Base-by-base conservation (phyloP, 2,113 vertebrate species). In the Stegastes partitus region DNA sequence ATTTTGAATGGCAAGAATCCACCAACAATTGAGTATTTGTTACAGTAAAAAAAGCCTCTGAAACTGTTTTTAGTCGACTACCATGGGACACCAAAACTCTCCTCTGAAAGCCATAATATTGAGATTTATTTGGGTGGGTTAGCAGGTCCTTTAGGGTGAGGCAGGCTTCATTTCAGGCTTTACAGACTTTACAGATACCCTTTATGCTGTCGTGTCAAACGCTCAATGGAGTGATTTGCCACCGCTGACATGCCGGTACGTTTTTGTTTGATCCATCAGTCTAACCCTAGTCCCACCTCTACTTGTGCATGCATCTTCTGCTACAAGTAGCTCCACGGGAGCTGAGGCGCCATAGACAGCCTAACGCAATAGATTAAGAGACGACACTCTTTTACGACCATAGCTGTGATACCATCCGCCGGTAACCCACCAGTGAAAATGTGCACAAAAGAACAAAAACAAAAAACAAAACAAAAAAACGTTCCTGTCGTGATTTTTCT, bases 271-370 rank as follows among this genome's bases (percentile, higher is more conserved):
- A 54, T 34, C 45, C 68, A 68, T 81, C 68, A 55, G 85, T 77
- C 87, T 61, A 72, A 63, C 79, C 68, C 69, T 42, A 37, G 53
- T 16, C 74, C 90, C 89, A 83, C 83, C 78, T 93, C 87, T 28
- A 75, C 82, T 65, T 64, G 94, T 96, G 96, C 97, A 98, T 97
- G 96, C 91, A 77, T 95, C 93, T 95, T 86, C 93, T 42, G 78
- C 93, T 87, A 90, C 92, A 87, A 62, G 70, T 31, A 74, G 79
- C 84, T 81, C 66, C 70, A 10, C 15, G 0, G 89, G 78, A 62
- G 69, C 84, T 42, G 87, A 94, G 95, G 94, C 93, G 74, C 93
- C 90, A 74, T 94, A 95, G 91, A 94, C 95, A 93, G 82, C 83
- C 87, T 74, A 83, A 89, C 72, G 93, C 93, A 93, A 93, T 94